Evolutionary conservation across 2,888 invertebrate species (phyloP).

Genomic region (Rutpela maculata): DNA sequence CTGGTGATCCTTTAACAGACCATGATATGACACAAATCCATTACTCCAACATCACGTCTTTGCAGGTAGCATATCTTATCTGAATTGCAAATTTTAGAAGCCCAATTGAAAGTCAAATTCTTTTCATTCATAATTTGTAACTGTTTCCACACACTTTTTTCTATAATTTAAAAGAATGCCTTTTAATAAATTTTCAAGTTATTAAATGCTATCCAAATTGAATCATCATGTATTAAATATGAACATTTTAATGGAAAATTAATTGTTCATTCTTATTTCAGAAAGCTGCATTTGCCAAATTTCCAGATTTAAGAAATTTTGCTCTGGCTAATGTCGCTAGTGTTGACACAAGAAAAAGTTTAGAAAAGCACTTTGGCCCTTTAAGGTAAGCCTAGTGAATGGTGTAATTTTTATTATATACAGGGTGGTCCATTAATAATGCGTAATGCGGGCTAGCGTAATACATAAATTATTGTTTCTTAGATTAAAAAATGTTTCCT

Average conservation of each 20-base stretch:
- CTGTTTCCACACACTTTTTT: too few species aligned
- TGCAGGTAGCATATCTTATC: conserved; percentile 79
- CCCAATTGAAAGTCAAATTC: too few species aligned
- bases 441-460: too few species aligned
- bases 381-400: conserved; percentile 75
- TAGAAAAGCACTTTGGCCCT: conserved; percentile 89
- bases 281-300: conserved; percentile 95
- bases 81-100: too few species aligned
- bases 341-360: conserved; percentile 91
- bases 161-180: too few species aligned
- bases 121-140: too few species aligned
- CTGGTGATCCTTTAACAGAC: conserved; percentile 95
- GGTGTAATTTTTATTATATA: neutral
- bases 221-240: too few species aligned
- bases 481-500: too few species aligned
- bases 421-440: too few species aligned
- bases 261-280: conserved; percentile 69
- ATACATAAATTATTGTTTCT: too few species aligned
- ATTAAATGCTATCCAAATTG: too few species aligned
- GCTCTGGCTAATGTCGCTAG: conserved; percentile 95
- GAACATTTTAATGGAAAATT: neutral
- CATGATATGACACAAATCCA: conserved; percentile 95
- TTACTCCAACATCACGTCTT: conserved; percentile 92
- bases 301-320: conserved; percentile 89
- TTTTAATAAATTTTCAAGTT: too few species aligned